A percentile compares a stretch with the other conserved stretches of the same genome.
Conservation (phyloP, 1,140 invertebrate genomes). For the Drepana arcuata region DNA sequence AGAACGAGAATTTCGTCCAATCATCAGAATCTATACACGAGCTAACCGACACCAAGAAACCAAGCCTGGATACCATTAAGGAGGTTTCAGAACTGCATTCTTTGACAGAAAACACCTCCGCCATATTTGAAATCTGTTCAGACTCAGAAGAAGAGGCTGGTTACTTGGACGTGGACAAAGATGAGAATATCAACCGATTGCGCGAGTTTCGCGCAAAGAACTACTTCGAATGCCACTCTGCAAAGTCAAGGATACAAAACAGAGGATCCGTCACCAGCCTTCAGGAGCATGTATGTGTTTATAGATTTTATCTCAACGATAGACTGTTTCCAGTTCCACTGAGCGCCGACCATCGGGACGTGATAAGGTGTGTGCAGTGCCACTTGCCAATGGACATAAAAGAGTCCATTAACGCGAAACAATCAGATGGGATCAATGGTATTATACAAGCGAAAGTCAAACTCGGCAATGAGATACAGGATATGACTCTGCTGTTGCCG, state of each 20-base stretch:
- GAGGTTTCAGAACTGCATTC: constrained; percentile 30
- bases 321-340: constrained; percentile 50
- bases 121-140: constrained; percentile 19
- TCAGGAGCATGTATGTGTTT: constrained; percentile 45
- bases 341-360: constrained; percentile 36
- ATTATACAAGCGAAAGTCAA: constrained; percentile 57
- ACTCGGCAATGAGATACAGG: constrained; percentile 38
- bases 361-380: constrained; percentile 48
- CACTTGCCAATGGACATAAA: constrained; percentile 35
- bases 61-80: constrained; percentile 36
- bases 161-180: constrained; percentile 22
- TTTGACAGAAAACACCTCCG: constrained; percentile 10
- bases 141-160: constrained; percentile 24
- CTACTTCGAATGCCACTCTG: constrained; percentile 62
- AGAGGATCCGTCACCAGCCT: constrained; percentile 26
- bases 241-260: constrained; percentile 35
- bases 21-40: constrained; percentile 29
- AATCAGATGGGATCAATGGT: constrained; percentile 36
- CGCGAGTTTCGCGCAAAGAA: constrained; percentile 53
- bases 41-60: constrained; percentile 15
- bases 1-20: constrained; percentile 42
- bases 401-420: constrained; percentile 6
- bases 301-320: constrained; percentile 61
- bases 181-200: constrained; percentile 29
- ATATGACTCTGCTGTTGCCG: constrained; percentile 45